These are phyloP conservation scores for Atherinomorus stipes DNA, from an alignment of 2,113 vertebrate genomes.

Conservation along the genomic window DNA sequence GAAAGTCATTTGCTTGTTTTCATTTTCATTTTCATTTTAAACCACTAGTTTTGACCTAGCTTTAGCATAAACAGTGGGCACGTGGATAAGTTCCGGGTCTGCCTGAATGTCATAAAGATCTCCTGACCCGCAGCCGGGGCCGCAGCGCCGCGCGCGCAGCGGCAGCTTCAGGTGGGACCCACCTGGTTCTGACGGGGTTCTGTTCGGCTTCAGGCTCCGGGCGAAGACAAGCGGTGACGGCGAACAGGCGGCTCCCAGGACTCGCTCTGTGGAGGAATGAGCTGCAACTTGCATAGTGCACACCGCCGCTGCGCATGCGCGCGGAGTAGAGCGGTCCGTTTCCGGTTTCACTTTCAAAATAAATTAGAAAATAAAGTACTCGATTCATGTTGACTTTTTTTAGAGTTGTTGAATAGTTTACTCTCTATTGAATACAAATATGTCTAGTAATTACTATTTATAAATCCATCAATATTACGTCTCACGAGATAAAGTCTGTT, in stretches of 20 bases:
- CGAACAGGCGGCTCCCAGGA: neutral
- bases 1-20: too few species aligned
- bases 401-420: too few species aligned
- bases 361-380: slow-evolving; percentile 4
- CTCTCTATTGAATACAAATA: too few species aligned
- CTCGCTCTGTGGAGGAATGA: slow-evolving; percentile 37
- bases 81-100: slow-evolving; percentile 12
- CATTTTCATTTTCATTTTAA: too few species aligned
- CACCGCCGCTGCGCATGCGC: neutral
- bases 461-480: too few species aligned
- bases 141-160: too few species aligned
- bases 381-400: neutral
- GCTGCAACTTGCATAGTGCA: neutral
- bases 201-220: slow-evolving; percentile 7
- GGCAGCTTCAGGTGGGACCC: neutral
- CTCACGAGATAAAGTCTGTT: too few species aligned
- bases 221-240: neutral
- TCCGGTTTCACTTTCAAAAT: slow-evolving; percentile 59
- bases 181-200: slow-evolving; percentile 34
- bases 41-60: neutral
- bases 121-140: fast-evolving
- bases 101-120: neutral
- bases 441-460: too few species aligned
- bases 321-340: neutral
- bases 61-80: neutral